phyloP scores from a whole-genome alignment of 2,113 vertebrate species.

The Empidonax traillii region DNA sequence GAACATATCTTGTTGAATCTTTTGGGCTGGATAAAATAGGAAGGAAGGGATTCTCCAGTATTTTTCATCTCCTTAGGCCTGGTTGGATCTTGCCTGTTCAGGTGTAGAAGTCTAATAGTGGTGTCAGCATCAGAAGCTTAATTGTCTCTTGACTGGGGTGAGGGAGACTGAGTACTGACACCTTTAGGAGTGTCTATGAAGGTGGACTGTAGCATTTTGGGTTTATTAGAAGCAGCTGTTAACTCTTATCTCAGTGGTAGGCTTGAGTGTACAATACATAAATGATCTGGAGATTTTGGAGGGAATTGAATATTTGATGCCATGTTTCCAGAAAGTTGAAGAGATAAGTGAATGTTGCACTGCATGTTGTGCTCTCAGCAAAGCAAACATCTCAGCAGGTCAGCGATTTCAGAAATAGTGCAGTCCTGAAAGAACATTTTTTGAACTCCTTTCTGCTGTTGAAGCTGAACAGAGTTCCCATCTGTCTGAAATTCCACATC shows the following conservation, averaged over 20 bases:
- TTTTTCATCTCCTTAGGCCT: neutral
- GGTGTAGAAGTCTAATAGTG: neutral
- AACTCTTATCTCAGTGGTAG: neutral
- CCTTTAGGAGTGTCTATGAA: neutral
- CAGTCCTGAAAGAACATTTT: neutral
- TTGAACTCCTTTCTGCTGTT: conserved; percentile 16
- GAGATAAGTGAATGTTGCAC: neutral
- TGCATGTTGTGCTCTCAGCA: neutral
- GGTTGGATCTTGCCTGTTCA: neutral
- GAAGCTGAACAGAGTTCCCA: neutral
- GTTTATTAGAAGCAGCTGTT: neutral
- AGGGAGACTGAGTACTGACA: neutral
- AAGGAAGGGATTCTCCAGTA: neutral
- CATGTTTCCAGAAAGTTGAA: neutral
- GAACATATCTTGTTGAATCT: neutral
- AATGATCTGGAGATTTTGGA: neutral
- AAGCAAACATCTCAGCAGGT: conserved; percentile 18
- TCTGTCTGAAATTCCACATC: neutral
- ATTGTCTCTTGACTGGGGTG: neutral
- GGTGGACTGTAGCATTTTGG: neutral
- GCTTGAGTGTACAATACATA: neutral
- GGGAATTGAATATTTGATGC: neutral
- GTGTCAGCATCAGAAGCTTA: neutral
- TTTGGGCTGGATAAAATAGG: neutral
- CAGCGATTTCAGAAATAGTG: conserved; percentile 18